Base-by-base conservation (phyloP, 2,797 vertebrate species). In the Mus caroli region DNA sequence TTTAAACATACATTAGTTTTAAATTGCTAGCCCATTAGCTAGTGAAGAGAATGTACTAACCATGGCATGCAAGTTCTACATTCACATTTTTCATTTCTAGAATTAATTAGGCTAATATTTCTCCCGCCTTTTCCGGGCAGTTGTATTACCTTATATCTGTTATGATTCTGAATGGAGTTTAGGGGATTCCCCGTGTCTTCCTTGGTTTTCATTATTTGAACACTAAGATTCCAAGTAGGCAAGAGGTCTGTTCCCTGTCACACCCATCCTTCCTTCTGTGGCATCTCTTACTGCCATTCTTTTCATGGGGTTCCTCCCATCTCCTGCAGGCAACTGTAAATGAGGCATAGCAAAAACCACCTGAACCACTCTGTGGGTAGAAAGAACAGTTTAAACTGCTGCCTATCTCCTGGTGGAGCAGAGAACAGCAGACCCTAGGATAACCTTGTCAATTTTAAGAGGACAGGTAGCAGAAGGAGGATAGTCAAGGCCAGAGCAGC, bases 141-240 rank as follows among this genome's bases (percentile, higher is more conserved):
- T 75, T 79, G 71, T 46, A 69, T 20, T 69, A 76, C 80, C 19
- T 73, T 73, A 80, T 67, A 46, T 24, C 31, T 31, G 10, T 34
- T 79, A 40, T 22, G 79, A 88, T 75, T 88, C 88, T 88, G 73
- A 84, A 67, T 88, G 37, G 31, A 79, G 37, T 43, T 78, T 88
- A 4, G 37, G 26, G 7, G 46, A 62, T 17, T 43, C 40, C 91
- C 15, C 31, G 37, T 43, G 20, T 60, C 50, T 62, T 64, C 34
- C 13, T 50, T 85, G n/a, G 84, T 58, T 84, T 88, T 79, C 40
- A n/a, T 79, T 91, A 52, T 91, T 73, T 62, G 54, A n/a, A 26
- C 26, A 54, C 43, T 76, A 24, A 82, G 75, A 82, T 31, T 43
- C 40, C 90, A 77, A 34, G 13, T 54, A 64, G 40, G 19, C 12